These are phyloP conservation scores for Vannuccia rotundouncinata DNA, from an alignment of 2,888 invertebrate species.

Conservation along the genomic window DNA sequence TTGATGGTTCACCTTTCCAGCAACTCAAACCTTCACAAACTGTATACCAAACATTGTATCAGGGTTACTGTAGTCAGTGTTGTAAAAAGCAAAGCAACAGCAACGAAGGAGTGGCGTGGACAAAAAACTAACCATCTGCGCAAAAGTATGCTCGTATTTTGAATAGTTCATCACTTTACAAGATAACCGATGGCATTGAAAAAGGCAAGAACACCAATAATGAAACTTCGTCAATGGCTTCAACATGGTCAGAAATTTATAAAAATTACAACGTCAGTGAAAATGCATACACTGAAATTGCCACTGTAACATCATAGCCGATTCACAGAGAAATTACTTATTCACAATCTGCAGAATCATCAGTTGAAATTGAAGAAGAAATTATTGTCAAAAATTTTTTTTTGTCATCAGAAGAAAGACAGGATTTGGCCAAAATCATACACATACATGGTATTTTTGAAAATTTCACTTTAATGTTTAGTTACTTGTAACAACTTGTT, in stretches of 20 bases:
- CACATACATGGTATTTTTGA: not conserved
- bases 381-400: not conserved
- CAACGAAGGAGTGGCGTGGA: not conserved
- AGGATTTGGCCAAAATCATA: not conserved
- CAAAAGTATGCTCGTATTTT: not conserved
- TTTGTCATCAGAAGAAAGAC: not conserved
- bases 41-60: constrained; percentile 20
- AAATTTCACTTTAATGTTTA: not conserved
- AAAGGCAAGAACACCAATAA: not conserved
- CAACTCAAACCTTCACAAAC: constrained; percentile 15
- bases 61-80: constrained; percentile 19
- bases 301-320: too few species aligned
- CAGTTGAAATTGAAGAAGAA: not conserved
- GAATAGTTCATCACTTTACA: not conserved
- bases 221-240: not conserved
- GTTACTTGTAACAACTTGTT: not conserved
- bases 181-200: not conserved
- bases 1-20: constrained; percentile 20
- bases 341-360: not conserved
- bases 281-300: not conserved
- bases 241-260: not conserved
- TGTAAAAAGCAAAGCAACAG: not conserved
- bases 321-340: too few species aligned
- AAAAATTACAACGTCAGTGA: not conserved
- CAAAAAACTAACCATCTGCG: not conserved